phyloP scores from a whole-genome alignment of 2,113 vertebrate genomes.

The Zapornia atra region DNA sequence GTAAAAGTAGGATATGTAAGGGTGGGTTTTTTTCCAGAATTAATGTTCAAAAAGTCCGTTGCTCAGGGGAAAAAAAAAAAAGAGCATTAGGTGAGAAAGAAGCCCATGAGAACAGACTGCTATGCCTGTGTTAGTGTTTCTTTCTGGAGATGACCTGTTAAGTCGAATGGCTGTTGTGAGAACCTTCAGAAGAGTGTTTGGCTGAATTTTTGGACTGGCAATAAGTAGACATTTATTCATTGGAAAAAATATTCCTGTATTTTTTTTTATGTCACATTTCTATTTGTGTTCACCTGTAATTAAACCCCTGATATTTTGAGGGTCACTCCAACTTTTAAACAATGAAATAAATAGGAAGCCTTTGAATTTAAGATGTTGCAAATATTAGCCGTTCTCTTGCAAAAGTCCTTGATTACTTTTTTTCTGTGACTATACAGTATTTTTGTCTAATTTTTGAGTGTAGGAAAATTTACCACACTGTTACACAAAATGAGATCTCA shows the following conservation, averaged over 20 bases:
- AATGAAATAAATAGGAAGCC: neutral
- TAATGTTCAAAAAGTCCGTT: neutral
- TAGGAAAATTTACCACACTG: neutral
- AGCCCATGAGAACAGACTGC: neutral
- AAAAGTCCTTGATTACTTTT: neutral
- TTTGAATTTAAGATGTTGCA: neutral
- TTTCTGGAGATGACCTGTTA: neutral
- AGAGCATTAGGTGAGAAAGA: neutral
- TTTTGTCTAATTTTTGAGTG: neutral
- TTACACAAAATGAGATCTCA: neutral
- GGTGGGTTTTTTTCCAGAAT: neutral
- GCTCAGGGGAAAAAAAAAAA: neutral
- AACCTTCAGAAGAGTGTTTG: neutral
- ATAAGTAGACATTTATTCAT: neutral
- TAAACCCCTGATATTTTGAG: neutral
- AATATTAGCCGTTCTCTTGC: neutral
- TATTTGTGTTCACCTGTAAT: neutral
- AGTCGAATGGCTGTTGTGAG: neutral
- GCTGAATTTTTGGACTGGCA: neutral
- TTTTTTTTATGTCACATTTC: neutral
- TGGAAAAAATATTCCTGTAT: neutral
- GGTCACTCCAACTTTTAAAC: neutral
- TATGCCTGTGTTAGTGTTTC: neutral
- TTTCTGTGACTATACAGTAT: neutral
- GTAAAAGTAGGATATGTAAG: neutral